A percentile compares a stretch with the other conserved stretches of the same genome.
Evolutionary conservation across 2,113 vertebrate species (phyloP).

Genomic region (Poicephalus meyeri): DNA sequence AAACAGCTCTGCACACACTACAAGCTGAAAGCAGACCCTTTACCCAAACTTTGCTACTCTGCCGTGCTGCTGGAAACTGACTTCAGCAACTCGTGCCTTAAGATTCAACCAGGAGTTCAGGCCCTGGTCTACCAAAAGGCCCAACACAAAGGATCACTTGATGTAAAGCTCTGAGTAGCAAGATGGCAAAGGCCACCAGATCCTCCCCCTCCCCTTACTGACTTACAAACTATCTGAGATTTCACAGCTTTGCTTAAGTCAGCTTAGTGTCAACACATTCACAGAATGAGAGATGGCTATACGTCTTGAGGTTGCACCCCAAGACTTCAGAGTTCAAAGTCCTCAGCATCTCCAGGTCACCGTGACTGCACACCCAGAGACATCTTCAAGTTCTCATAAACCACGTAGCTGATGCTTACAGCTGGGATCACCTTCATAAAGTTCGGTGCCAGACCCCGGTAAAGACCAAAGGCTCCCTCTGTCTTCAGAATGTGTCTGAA

Average conservation of each 20-base stretch:
- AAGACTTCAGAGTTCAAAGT: conserved; percentile 61
- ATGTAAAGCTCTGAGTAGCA: conserved; percentile 17
- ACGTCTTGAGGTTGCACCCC: conserved; percentile 61
- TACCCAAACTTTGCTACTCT: conserved; percentile 8
- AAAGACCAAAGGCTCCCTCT: conserved; percentile 89
- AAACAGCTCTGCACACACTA: background rate
- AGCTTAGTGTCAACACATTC: conserved; percentile 87
- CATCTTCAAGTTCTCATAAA: conserved; percentile 94
- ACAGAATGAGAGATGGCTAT: conserved; percentile 91
- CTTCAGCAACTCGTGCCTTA: background rate
- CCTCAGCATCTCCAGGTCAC: conserved; percentile 70
- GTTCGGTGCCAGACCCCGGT: conserved; percentile 94
- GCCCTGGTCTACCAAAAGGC: conserved; percentile 3
- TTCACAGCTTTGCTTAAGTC: conserved; percentile 76
- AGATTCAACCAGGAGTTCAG: background rate
- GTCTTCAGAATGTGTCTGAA: conserved; percentile 92
- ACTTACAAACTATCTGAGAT: conserved; percentile 29
- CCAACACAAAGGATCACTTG: background rate
- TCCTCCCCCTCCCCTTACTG: conserved; percentile 2
- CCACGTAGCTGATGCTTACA: conserved; percentile 98
- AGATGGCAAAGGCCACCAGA: conserved; percentile 30
- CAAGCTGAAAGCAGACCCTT: background rate
- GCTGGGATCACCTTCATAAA: conserved; percentile 99
- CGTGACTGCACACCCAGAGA: conserved; percentile 88
- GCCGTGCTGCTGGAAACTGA: conserved; percentile 11